Evolutionary conservation across 2,888 invertebrate species (phyloP).

Genomic region (Actias luna): DNA sequence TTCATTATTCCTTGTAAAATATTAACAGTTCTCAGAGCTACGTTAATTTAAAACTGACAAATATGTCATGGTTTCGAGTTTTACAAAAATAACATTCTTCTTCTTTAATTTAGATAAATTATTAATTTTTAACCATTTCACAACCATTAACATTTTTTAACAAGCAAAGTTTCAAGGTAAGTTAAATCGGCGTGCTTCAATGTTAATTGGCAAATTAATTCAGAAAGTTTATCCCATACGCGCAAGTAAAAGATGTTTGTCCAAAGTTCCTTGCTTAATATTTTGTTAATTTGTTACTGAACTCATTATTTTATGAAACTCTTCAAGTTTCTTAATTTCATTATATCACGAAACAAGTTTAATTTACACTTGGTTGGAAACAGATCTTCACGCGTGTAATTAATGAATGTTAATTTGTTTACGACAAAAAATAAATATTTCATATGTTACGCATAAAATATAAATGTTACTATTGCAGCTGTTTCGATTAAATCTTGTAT

Average conservation of each 20-base stretch:
- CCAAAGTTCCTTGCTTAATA: constrained; percentile 61
- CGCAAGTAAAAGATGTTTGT: constrained; percentile 70
- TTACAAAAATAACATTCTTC: neutral
- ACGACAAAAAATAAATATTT: neutral
- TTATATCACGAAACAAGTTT: constrained; percentile 8
- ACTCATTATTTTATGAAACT: constrained; percentile 33
- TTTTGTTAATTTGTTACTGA: constrained; percentile 44
- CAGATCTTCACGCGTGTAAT: neutral
- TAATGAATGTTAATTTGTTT: neutral
- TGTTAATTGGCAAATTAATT: constrained; percentile 78
- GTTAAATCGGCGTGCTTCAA: constrained; percentile 74
- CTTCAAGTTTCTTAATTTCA: constrained; percentile 27
- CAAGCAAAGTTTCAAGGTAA: constrained; percentile 69
- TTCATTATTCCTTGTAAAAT: too few species aligned
- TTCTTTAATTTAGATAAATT: neutral
- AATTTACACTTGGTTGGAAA: neutral
- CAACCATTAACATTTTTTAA: constrained; percentile 72
- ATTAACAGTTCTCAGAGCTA: too few species aligned
- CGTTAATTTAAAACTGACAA: too few species aligned
- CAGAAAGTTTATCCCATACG: constrained; percentile 70
- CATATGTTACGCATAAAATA: neutral
- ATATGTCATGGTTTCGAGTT: neutral
- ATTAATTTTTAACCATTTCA: constrained; percentile 50
- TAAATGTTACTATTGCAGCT: neutral
- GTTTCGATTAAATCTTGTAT: too few species aligned